Base-by-base conservation (phyloP, 35 echinoderm and acorn worm species). In the Stichopus chloronotus region DNA sequence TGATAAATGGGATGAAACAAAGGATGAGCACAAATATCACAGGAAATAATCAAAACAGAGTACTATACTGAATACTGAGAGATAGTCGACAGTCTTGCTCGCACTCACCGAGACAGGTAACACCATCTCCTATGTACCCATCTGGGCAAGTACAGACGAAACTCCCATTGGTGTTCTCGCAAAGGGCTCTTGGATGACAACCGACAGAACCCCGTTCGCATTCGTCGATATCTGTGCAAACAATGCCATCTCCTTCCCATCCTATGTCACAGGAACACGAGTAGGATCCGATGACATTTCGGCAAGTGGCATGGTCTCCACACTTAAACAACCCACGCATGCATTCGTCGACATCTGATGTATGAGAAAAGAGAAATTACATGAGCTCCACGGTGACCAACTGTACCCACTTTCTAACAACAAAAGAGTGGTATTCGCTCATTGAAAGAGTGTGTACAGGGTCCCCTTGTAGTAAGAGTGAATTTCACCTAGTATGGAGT, bases 281-380 rank as follows among this genome's bases (percentile, higher is more conserved):
- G 72, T 87, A 98, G 1, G 96, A 94, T 3, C 96, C 96, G 6
- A 59, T 13, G 2, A 87, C 78, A 58, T 98, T 98, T 57, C 72
- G 91, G 55, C 96, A 98, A 1, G 59, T 56, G 17, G 94, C 94
- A 74, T 94, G 83, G 4, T 43, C 21, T n/a, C 90, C 86, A 83
- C 96, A 98, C 65, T 83, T 79, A 68, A 88, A 52, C 13, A 91
- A n/a, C 6, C 90, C 78, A 19, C 78, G 83, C 9, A 10, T 13
- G 25, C 96, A 98, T 63, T 98, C 96, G 86, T 98, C 79, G 60
- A 98, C 94, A 90, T 98, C 96, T 98, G 59, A 56, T 56, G 23
- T 43, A 7, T 59, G 83, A 80, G 78, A 43, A 80, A 80, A 16
- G 4, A 0, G 52, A 5, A 43, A 80, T 72, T 72, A 72, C 22